Percentiles rank a stretch among this genome's conserved stretches.
Conservation (phyloP, 2,113 vertebrate species). For the Dendropsophus ebraccatus region DNA sequence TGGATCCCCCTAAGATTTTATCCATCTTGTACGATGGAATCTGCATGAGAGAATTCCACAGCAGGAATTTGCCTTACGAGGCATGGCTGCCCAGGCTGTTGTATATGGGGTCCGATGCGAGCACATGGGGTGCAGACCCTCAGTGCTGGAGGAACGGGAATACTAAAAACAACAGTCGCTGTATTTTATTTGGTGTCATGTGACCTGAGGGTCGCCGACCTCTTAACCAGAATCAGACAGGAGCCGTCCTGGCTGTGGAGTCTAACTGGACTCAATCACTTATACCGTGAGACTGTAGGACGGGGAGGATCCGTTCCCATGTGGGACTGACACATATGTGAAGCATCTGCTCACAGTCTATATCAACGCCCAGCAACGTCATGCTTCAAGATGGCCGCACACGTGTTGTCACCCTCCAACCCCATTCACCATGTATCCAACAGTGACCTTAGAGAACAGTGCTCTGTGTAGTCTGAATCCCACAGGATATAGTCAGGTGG, state of each 20-base stretch:
- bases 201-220: slow-evolving; percentile 21
- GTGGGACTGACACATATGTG: background rate
- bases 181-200: slow-evolving; percentile 30
- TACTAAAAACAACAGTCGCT: background rate
- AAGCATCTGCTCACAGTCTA: slow-evolving; percentile 6
- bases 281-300: background rate
- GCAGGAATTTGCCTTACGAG: background rate
- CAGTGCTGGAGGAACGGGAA: background rate
- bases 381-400: background rate
- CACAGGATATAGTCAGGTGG: too few species aligned
- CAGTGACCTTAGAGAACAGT: too few species aligned
- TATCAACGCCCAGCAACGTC: background rate
- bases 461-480: too few species aligned
- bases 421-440: too few species aligned
- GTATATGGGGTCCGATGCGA: background rate
- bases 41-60: slow-evolving; percentile 27
- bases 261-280: slow-evolving; percentile 15
- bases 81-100: too few species aligned
- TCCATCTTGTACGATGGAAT: background rate
- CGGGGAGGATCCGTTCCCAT: slow-evolving; percentile 13
- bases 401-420: background rate
- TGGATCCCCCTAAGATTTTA: background rate
- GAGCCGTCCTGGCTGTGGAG: slow-evolving; percentile 26
- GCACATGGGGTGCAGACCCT: slow-evolving; percentile 1
- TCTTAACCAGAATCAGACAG: slow-evolving; percentile 45